Evolutionary conservation across 2,888 invertebrate species (phyloP).

Genomic region (Craniophora ligustri): DNA sequence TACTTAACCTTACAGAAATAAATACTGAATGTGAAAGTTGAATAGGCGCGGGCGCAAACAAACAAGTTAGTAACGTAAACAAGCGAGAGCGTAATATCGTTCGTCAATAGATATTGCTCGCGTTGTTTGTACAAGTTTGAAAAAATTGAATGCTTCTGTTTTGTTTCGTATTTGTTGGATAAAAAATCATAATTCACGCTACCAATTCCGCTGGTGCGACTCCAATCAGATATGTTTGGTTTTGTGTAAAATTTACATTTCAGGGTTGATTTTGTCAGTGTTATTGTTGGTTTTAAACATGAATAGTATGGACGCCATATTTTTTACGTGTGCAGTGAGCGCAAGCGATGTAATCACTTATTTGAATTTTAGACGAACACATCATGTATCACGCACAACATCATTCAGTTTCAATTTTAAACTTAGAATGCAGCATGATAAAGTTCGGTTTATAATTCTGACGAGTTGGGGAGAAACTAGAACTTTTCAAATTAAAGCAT

Average conservation of each 20-base stretch:
- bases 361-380: conserved; percentile 2
- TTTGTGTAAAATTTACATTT: conserved; percentile 29
- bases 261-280: conserved; percentile 6
- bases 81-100: conserved; percentile 50
- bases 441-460: too few species aligned
- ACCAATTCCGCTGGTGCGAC: conserved; percentile 31
- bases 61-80: conserved; percentile 55
- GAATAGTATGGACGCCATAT: too few species aligned
- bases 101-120: conserved; percentile 58
- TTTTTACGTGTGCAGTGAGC: neutral
- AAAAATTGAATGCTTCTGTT: conserved; percentile 36
- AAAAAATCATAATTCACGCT: conserved; percentile 38
- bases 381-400: neutral
- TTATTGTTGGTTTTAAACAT: conserved; percentile 4
- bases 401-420: neutral
- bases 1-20: conserved; percentile 40
- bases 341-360: neutral
- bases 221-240: conserved; percentile 32
- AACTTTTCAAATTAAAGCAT: too few species aligned
- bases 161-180: conserved; percentile 36
- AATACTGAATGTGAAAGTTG: conserved; percentile 54
- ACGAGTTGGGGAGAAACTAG: too few species aligned
- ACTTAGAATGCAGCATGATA: too few species aligned
- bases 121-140: conserved; percentile 55
- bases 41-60: conserved; percentile 61